Evolutionary conservation across 1,140 invertebrate species (phyloP), one percentile per base, ranked within the genome.

Genomic region (Drosophila kepulauana): DNA sequence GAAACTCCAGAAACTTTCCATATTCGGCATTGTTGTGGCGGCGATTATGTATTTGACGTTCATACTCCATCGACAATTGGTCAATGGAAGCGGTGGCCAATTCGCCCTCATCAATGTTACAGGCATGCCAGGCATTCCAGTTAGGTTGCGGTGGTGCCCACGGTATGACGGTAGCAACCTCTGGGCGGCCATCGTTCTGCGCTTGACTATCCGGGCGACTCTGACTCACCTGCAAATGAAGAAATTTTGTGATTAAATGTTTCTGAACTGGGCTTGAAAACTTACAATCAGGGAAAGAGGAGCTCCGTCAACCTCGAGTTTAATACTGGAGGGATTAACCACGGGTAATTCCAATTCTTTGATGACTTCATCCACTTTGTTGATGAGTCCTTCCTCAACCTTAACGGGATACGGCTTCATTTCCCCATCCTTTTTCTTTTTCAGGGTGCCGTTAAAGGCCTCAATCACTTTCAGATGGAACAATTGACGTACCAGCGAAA

Each of bases 51-150:
- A 95, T 93, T 35, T 94, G 94, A 11, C 94, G 93, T 69, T 95
- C 93, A 51, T 99, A 93, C 69, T 98, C 96, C 5, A 94, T 92
- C 77, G 97, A 98, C 3, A 99, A 94, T 52, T 96, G 93, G 25
- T 98, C 97, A 74, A 99, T 93, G 4, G 94, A 93, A 0, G 95
- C 95, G 6, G 94, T 94, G 1, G 98, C 97, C 46, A 99, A 93
- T 7, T 97, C 97, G 57, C 96, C 98, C 91, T 98, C 97, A 82
- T 99, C 98, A 82, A 99, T 99, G 91, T 99, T 99, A 84, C 97
- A 98, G 0, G 95, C 96, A 25, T 95, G 96, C 98, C 98, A 99
- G 6, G 98, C 96, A 93, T 99, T 99, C 98, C 98, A 99, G 93
- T 99, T 99, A 8, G 95, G 95, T 75, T 96, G 95, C 0, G 98